Evolutionary conservation across 2,888 invertebrate species (phyloP).

Genomic region (Blastobasis lacticolella): DNA sequence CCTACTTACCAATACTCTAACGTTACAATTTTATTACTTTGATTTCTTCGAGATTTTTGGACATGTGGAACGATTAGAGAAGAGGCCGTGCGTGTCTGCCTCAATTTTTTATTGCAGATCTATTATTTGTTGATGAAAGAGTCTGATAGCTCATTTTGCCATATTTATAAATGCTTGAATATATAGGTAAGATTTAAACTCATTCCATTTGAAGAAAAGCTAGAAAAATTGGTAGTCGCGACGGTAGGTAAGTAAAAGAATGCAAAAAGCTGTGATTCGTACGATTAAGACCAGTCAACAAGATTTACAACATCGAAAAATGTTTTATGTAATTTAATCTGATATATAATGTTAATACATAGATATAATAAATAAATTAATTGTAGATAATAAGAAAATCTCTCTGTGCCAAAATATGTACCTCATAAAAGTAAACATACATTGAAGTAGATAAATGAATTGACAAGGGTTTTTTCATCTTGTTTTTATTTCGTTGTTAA

Average conservation of each 20-base stretch:
- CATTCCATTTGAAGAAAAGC: constrained; percentile 59
- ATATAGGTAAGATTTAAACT: constrained; percentile 45
- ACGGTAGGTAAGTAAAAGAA: constrained; percentile 67
- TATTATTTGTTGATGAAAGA: no score
- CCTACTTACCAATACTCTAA: no score
- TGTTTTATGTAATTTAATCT: constrained; percentile 61
- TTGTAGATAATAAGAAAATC: constrained; percentile 70
- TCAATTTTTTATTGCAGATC: no score
- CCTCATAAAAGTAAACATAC: constrained; percentile 77
- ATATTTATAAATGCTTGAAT: constrained; percentile 52
- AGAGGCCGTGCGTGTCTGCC: no score
- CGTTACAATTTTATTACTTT: no score
- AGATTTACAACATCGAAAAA: constrained; percentile 73
- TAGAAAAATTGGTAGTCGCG: constrained; percentile 60
- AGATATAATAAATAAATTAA: constrained; percentile 49
- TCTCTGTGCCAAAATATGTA: constrained; percentile 89
- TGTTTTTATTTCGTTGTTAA: constrained; percentile 38
- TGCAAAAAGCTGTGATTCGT: constrained; percentile 72
- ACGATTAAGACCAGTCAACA: constrained; percentile 73
- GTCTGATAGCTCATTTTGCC: constrained; percentile 30
- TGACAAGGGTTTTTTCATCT: constrained; percentile 51
- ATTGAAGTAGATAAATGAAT: constrained; percentile 64
- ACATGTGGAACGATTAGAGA: no score
- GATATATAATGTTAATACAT: constrained; percentile 52
- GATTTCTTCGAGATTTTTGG: no score